These are phyloP conservation scores for Callimorpha dominula DNA, from an alignment of 2,888 invertebrate genomes.

Conservation along the genomic window DNA sequence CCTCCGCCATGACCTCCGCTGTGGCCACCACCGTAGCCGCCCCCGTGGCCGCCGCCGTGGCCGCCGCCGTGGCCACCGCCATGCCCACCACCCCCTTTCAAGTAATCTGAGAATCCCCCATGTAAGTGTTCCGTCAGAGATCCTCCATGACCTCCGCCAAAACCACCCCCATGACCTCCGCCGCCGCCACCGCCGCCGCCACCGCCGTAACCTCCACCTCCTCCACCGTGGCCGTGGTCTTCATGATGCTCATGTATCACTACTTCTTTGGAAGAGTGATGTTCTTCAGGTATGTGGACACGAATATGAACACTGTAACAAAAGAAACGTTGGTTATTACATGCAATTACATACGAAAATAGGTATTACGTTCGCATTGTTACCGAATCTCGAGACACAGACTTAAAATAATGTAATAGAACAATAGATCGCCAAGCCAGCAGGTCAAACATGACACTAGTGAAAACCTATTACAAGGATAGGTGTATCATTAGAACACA, in stretches of 20 bases:
- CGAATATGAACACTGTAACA: conserved; percentile 86
- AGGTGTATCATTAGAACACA: conserved; percentile 70
- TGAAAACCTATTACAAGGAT: conserved; percentile 71
- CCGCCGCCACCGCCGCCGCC: conserved; percentile 38
- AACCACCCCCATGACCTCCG: conserved; percentile 52
- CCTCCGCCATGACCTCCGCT: conserved; percentile 30
- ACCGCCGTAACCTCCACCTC: conserved; percentile 54
- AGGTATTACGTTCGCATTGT: conserved; percentile 35
- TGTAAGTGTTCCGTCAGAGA: conserved; percentile 50
- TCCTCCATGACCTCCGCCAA: conserved; percentile 49
- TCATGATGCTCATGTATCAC: conserved; percentile 77
- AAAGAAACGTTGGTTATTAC: conserved; percentile 35
- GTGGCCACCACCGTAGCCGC: conserved; percentile 35
- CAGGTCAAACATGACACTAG: conserved; percentile 65
- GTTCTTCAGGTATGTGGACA: conserved; percentile 84
- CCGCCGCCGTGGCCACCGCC: conserved; percentile 60
- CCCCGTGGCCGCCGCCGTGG: conserved; percentile 80
- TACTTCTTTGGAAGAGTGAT: conserved; percentile 80
- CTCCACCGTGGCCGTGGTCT: conserved; percentile 67
- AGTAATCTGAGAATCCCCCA: conserved; percentile 56
- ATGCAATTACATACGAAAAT: conserved; percentile 21
- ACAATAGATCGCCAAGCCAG: conserved; percentile 69
- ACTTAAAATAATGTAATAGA: conserved; percentile 33
- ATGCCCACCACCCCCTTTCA: conserved; percentile 63
- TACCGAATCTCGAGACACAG: conserved; percentile 32